A percentile compares a stretch with the other conserved stretches of the same genome.
These are phyloP conservation scores for Bungarus multicinctus DNA, from an alignment of 2,113 vertebrate species.

Conservation along the genomic window DNA sequence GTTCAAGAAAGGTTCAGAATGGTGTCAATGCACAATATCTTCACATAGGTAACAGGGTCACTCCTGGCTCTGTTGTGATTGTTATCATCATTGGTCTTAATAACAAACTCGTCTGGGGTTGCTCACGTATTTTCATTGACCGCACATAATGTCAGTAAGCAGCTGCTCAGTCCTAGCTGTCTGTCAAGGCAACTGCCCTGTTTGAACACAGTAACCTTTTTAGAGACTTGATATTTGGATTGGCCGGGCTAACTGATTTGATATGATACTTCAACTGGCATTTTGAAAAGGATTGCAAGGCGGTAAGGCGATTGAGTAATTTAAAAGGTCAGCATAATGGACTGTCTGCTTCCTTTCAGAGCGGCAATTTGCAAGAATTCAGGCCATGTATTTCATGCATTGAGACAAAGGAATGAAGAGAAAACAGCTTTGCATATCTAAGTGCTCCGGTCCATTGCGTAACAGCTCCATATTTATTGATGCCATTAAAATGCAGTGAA, in stretches of 20 bases:
- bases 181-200: slow-evolving; percentile 19
- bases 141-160: slow-evolving; percentile 21
- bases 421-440: background rate
- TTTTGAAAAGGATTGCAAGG: slow-evolving; percentile 32
- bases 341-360: slow-evolving; percentile 17
- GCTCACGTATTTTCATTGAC: background rate
- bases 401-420: slow-evolving; percentile 12
- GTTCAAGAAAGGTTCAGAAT: background rate
- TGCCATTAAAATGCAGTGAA: background rate
- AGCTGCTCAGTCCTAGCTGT: background rate
- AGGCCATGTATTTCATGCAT: slow-evolving; percentile 4
- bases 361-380: slow-evolving; percentile 19
- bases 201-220: slow-evolving; percentile 41
- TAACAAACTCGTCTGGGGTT: background rate
- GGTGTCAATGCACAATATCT: background rate
- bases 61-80: background rate
- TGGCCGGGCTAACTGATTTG: slow-evolving; percentile 16
- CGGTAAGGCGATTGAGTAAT: slow-evolving; percentile 32
- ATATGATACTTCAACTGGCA: slow-evolving; percentile 17
- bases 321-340: slow-evolving; percentile 48
- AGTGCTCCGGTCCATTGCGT: background rate
- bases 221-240: slow-evolving; percentile 20
- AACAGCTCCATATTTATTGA: background rate
- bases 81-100: background rate
- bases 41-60: background rate